Conservation (phyloP, 2,797 vertebrate genomes). For the Otolemur crassicaudatus region DNA sequence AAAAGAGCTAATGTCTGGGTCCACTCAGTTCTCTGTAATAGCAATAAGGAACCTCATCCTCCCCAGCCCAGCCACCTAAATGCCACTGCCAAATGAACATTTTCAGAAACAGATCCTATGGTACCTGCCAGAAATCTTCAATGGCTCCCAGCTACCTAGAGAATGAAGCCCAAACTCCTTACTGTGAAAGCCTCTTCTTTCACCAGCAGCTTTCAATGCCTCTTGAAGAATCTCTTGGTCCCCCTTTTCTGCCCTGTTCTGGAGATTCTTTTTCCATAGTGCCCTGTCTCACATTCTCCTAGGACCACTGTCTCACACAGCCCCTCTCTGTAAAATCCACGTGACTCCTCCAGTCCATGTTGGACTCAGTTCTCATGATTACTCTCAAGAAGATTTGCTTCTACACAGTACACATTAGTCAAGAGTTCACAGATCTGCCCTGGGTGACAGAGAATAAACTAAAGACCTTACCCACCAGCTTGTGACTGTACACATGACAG, state of each 20-base stretch:
- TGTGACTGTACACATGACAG: not conserved
- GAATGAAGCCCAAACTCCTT: not conserved
- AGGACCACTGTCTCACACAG: not conserved
- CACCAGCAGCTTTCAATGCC: not conserved
- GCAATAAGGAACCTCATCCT: not conserved
- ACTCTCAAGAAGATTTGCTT: not conserved
- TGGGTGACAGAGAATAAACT: not conserved
- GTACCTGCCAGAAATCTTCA: not conserved
- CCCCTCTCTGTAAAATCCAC: not conserved
- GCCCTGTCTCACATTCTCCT: not conserved
- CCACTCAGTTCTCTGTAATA: not conserved
- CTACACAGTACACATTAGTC: not conserved
- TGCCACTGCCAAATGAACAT: not conserved
- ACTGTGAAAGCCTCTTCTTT: not conserved
- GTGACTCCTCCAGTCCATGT: rapidly evolving
- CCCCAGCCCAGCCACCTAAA: not conserved
- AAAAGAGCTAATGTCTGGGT: not conserved
- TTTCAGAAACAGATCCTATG: not conserved
- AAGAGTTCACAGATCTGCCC: not conserved
- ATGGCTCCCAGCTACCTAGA: not conserved
- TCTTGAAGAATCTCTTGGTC: not conserved
- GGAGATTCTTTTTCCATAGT: not conserved
- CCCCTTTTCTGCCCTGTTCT: not conserved
- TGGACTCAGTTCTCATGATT: not conserved
- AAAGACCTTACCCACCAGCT: not conserved